Base-by-base conservation (phyloP, 1,140 invertebrate genomes). In the Zaprionus tsacasi region DNA sequence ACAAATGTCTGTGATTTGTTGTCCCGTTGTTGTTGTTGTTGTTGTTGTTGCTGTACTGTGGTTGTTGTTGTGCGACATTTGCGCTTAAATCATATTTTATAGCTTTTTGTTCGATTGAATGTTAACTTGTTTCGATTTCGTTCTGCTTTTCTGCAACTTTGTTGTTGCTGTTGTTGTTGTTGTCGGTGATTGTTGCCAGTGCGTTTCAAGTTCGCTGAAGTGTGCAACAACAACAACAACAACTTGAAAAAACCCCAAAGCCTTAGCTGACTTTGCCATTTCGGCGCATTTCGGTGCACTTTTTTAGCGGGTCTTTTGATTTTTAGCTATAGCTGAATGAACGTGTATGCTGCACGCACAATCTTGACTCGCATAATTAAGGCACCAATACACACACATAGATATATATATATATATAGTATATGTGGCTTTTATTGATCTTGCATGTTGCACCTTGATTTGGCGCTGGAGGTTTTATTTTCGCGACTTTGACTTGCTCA, bases 61-160 rank as follows among this genome's bases (percentile, higher is more conserved):
- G 45, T 30, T 38, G 56, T 50, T 68, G 57, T 57, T 55, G 64
- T 66, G 75, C 85, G 85, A 89, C 85, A 85, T 89, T 89, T 89
- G 75, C 81, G 81, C 72, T 85, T 89, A 89, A 88, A 90, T 89
- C 85, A 89, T 89, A 89, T 89, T 89, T 89, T 90, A 89, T 89
- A 86, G 85, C 75, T 89, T 85, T 89, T 78, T 79, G 85, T 72
- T 88, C 89, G 89, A 89, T 89, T 82, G 81, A 89, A 89, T 89
- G 85, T 85, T 88, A 89, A 88, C 85, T 89, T 81, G 85, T 89
- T 89, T 85, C 40, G 40, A 67, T 83, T 87, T 87, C 85, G 83
- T 87, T 87, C 80, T 88, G 82, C 79, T 77, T 87, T 86, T 85
- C 75, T 82, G 82, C 82, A 74, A 67, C 82, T 56, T 10, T 58